phyloP scores from a whole-genome alignment of 2,797 vertebrate genomes.

The Naso thynnoides region DNA sequence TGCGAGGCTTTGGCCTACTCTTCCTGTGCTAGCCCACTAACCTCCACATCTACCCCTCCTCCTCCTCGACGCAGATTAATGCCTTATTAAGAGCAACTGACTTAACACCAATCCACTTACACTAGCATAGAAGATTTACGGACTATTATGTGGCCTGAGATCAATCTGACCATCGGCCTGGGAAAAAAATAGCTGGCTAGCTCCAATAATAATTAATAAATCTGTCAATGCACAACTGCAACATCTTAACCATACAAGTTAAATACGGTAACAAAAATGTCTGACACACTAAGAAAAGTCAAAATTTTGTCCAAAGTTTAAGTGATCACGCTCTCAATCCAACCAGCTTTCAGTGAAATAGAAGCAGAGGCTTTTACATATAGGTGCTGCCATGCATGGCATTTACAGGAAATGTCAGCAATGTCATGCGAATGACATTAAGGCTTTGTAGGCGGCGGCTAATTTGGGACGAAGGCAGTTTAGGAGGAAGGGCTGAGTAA shows the following conservation, averaged over 20 bases:
- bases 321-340: not conserved
- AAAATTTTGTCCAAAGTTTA: not conserved
- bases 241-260: not conserved
- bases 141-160: conserved; percentile 13
- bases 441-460: conserved; percentile 64
- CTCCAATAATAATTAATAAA: not conserved
- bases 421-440: conserved; percentile 74
- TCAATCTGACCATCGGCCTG: not conserved
- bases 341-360: not conserved
- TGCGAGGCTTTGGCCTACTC: conserved; percentile 14
- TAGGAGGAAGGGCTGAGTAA: conserved; percentile 56
- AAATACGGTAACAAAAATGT: not conserved
- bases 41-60: conserved; percentile 38
- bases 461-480: conserved; percentile 69
- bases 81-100: conserved; percentile 81
- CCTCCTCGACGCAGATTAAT: conserved; percentile 75
- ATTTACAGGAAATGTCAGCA: conserved; percentile 25
- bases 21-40: conserved; percentile 38
- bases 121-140: conserved; percentile 29
- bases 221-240: not conserved
- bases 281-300: not conserved
- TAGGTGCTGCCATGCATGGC: not conserved
- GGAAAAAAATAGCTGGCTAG: not conserved
- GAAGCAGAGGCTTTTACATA: not conserved
- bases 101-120: conserved; percentile 85